Evolutionary conservation across 2,113 vertebrate species (phyloP).

Genomic region (Polypterus senegalus): DNA sequence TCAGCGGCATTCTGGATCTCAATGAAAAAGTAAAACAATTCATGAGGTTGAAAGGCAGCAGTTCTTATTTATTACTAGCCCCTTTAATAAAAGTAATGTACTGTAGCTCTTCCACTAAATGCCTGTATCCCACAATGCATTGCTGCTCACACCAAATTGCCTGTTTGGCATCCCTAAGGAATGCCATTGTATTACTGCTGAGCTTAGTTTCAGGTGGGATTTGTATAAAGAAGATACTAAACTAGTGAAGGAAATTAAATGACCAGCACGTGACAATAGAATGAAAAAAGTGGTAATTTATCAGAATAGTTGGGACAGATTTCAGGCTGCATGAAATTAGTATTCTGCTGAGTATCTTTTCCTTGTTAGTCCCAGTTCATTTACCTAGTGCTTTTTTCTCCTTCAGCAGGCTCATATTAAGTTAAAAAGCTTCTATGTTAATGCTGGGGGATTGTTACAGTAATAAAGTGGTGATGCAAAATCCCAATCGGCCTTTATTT

Average conservation of each 20-base stretch:
- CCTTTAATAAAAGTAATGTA: conserved; percentile 53
- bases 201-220: conserved; percentile 2
- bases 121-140: conserved; percentile 21
- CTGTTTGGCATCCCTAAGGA: conserved; percentile 20
- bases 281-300: conserved; percentile 27
- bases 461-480: conserved; percentile 1
- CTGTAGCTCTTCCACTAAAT: conserved; percentile 26
- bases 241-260: conserved; percentile 41
- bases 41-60: conserved; percentile 20
- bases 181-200: conserved; percentile 8
- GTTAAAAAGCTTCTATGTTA: conserved; percentile 3
- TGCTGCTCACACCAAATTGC: conserved; percentile 19
- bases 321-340: conserved; percentile 25
- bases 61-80: conserved; percentile 42
- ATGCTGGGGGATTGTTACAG: background rate
- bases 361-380: conserved; percentile 19
- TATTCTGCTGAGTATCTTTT: conserved; percentile 27
- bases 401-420: conserved; percentile 2
- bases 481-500: background rate
- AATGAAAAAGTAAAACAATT: conserved; percentile 13
- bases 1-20: conserved; percentile 4
- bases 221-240: conserved; percentile 27
- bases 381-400: conserved; percentile 3
- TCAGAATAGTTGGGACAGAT: conserved; percentile 11
- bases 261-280: conserved; percentile 26